Conservation (phyloP, 2,888 invertebrate species). For the Temnothorax unifasciatus region DNA sequence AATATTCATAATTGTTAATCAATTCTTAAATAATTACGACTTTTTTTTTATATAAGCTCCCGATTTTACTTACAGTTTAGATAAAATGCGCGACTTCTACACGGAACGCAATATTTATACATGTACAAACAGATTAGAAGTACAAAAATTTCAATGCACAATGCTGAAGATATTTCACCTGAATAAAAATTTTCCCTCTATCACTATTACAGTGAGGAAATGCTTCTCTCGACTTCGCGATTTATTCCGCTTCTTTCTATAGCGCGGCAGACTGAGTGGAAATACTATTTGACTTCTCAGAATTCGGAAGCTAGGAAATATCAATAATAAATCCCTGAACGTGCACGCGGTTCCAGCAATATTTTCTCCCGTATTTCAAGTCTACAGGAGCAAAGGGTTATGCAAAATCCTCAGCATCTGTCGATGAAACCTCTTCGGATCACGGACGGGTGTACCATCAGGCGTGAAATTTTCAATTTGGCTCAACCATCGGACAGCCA, state of each 20-base stretch:
- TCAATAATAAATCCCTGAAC: conserved; percentile 54
- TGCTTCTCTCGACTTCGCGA: conserved; percentile 32
- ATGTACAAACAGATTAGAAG: not conserved
- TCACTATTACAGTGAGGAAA: conserved; percentile 26
- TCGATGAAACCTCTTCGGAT: conserved; percentile 71
- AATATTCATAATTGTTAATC: not conserved
- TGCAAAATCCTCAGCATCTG: conserved; percentile 76
- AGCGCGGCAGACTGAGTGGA: conserved; percentile 38
- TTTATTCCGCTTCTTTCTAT: conserved; percentile 40
- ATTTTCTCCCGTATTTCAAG: conserved; percentile 64
- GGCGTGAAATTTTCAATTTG: conserved; percentile 79
- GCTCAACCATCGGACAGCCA: conserved; percentile 63
- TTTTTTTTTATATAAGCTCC: not conserved
- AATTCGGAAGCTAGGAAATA: conserved; percentile 51
- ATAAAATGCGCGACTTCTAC: not conserved
- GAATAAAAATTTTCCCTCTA: conserved; percentile 27
- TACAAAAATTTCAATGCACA: not conserved
- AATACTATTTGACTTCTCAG: conserved; percentile 44
- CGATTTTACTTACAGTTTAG: not conserved
- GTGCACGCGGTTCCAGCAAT: conserved; percentile 56
- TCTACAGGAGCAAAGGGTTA: conserved; percentile 66
- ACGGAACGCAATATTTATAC: not conserved
- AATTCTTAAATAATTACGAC: not conserved
- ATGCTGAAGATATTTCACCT: not conserved
- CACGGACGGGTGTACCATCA: conserved; percentile 65